These are phyloP conservation scores for Asobara japonica DNA, from an alignment of 1,140 invertebrate genomes.

Conservation along the genomic window DNA sequence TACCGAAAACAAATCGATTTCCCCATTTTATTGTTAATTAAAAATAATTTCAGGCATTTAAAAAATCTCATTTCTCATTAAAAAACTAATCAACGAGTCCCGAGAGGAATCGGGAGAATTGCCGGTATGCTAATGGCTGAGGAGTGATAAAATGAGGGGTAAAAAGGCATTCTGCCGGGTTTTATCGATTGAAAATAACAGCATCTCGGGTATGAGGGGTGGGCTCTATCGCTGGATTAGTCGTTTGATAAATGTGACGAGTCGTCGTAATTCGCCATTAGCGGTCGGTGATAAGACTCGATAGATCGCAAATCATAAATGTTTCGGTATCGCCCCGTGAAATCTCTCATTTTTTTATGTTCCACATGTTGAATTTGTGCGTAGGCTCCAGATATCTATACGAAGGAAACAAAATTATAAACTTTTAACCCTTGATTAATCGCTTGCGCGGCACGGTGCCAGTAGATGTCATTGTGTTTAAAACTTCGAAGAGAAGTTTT, in stretches of 20 bases:
- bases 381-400: neutral
- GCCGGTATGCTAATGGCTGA: slow-evolving; percentile 29
- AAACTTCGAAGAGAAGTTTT: neutral
- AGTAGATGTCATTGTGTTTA: too few relatives aligned
- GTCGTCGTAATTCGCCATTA: slow-evolving; percentile 58
- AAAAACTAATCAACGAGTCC: slow-evolving; percentile 13
- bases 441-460: too few relatives aligned
- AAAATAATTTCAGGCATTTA: neutral
- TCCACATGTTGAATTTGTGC: neutral
- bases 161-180: neutral
- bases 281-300: slow-evolving; percentile 51
- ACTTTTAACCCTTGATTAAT: too few relatives aligned
- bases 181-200: slow-evolving; percentile 33
- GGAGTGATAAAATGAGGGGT: slow-evolving; percentile 7
- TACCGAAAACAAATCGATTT: too few relatives aligned
- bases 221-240: slow-evolving; percentile 26
- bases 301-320: slow-evolving; percentile 52
- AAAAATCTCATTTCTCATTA: neutral
- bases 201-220: slow-evolving; percentile 41
- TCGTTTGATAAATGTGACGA: slow-evolving; percentile 31
- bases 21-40: too few relatives aligned
- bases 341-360: neutral
- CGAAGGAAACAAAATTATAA: too few relatives aligned
- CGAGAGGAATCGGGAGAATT: slow-evolving; percentile 14
- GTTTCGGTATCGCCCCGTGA: neutral